Evolutionary conservation across 2,113 vertebrate genomes (phyloP), one percentile per base, ranked within the genome.

Genomic region (Aphyosemion australe): DNA sequence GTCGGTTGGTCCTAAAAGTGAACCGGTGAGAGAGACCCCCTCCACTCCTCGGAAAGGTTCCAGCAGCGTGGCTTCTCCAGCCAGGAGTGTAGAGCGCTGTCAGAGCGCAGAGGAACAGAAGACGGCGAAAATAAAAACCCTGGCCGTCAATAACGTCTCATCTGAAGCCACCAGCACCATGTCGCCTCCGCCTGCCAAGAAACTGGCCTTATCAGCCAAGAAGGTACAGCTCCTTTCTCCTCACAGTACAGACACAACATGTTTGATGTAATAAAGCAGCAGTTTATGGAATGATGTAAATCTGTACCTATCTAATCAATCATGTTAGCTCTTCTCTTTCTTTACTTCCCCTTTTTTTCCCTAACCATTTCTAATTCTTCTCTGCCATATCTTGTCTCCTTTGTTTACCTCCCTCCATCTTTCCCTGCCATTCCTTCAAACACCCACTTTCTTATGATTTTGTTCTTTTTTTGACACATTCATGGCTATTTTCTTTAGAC

Each of bases 401-500:
- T 89, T 87, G 76, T 88, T 89, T 82, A 76, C 62, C 72, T 79
- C 83, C 83, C 87, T 76, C 77, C 77, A 87, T 77, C 83, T 72
- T 74, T 60, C 84, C 82, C 74, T 47, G 41, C 73, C 82, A 87
- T 84, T 77, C 78, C 52, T 79, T 82, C 62, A 70, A 66, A 83
- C 75, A 62, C 37, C 72, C 80, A 34, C 21, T 80, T 82, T 74
- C 84, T 69, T 56, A 56, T 56, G 53, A 56, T 56, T 56, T 66
- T 58, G 79, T 73, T 71, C 67, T 63, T 81, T 89, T 88, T 94
- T 93, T 93, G 90, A 94, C 89, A 91, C 82, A 88, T 90, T 94
- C 91, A 93, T 84, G 93, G 92, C 92, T 94, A 92, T 93, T 92
- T 93, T 90, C 83, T 91, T 95, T 95, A 95, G 94, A 96, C 95